Evolutionary conservation across 1,140 invertebrate species (phyloP).

Genomic region (Rhopalosiphum padi): DNA sequence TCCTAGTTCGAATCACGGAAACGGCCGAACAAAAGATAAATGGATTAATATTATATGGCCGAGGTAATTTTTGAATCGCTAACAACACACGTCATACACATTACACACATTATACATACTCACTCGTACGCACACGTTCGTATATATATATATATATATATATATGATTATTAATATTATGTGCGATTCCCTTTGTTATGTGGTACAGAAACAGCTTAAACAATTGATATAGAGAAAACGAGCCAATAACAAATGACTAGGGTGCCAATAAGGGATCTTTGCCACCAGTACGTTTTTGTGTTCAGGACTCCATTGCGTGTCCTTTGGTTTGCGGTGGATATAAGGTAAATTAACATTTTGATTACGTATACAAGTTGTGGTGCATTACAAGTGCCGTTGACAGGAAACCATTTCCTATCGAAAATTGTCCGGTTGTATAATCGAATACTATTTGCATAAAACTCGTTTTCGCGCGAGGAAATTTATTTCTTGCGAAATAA

Average conservation of each 20-base stretch:
- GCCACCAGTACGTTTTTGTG: neutral
- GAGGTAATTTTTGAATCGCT: neutral
- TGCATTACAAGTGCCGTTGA: neutral
- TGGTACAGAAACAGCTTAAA: neutral
- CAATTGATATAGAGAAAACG: constrained; percentile 2
- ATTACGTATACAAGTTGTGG: neutral
- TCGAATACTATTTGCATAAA: constrained; percentile 37
- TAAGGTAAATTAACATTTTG: constrained; percentile 55
- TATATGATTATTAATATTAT: constrained; percentile 14
- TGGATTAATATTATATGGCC: neutral
- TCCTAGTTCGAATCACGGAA: neutral
- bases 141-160: neutral
- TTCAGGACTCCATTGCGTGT: neutral
- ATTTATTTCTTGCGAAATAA: neutral
- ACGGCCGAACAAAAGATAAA: neutral
- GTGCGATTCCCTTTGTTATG: neutral
- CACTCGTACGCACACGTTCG: neutral
- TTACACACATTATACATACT: neutral
- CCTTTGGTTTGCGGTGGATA: constrained; percentile 4
- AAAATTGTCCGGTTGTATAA: constrained; percentile 27
- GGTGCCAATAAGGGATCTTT: neutral
- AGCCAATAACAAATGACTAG: neutral
- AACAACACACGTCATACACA: neutral
- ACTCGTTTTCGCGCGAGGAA: neutral
- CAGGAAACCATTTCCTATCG: constrained; percentile 19